Conservation (phyloP, 1,140 invertebrate genomes). For the Hycleus cichorii region DNA sequence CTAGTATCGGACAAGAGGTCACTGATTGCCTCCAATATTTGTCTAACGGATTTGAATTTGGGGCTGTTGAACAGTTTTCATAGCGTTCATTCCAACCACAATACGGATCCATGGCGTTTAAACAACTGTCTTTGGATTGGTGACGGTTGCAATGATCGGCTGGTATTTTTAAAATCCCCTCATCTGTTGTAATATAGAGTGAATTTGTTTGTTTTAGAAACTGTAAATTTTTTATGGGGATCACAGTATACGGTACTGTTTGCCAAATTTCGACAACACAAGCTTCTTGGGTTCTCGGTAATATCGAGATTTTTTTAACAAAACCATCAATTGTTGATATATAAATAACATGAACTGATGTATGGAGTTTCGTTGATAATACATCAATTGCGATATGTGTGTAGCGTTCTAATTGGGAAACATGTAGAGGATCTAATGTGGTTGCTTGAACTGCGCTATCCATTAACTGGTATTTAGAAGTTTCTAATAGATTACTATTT, state of each 20-base stretch:
- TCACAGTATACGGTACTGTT: conserved; percentile 51
- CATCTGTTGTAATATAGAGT: conserved; percentile 72
- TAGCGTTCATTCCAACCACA: conserved; percentile 83
- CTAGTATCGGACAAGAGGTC: conserved; percentile 55
- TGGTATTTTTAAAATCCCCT: conserved; percentile 62
- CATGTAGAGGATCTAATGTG: conserved; percentile 60
- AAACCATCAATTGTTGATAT: conserved; percentile 66
- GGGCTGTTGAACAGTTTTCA: conserved; percentile 62
- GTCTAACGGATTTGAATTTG: conserved; percentile 51
- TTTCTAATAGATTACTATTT: conserved; percentile 50
- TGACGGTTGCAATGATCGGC: conserved; percentile 72
- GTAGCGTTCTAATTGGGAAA: conserved; percentile 63
- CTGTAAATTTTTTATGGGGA: conserved; percentile 61
- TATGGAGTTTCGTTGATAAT: conserved; percentile 58
- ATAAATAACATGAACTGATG: conserved; percentile 65
- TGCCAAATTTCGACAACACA: conserved; percentile 84
- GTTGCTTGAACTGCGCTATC: conserved; percentile 73
- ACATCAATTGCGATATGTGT: conserved; percentile 74
- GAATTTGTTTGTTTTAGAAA: conserved; percentile 76
- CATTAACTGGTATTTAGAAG: conserved; percentile 80
- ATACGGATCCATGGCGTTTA: conserved; percentile 84
- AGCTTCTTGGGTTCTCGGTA: conserved; percentile 59
- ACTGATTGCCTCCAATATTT: conserved; percentile 66
- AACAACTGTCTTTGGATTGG: conserved; percentile 59
- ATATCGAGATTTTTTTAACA: conserved; percentile 73